A percentile compares a stretch with the other conserved stretches of the same genome.
These are phyloP conservation scores for Galeruca laticollis DNA, from an alignment of 2,888 invertebrate genomes.

Conservation along the genomic window DNA sequence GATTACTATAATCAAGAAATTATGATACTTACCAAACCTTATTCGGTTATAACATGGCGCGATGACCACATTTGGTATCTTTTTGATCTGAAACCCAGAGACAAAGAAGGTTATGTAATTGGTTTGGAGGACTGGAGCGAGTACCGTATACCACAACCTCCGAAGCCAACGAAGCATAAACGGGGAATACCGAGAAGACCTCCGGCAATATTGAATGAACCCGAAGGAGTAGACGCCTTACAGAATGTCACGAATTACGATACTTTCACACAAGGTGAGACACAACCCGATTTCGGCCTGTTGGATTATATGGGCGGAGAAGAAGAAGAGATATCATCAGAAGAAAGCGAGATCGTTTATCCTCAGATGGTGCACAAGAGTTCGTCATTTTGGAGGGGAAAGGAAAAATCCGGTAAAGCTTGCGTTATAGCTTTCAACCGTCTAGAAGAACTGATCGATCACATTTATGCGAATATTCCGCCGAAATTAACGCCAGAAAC, in stretches of 20 bases:
- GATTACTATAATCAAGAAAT: conserved; percentile 47
- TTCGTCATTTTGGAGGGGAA: conserved; percentile 56
- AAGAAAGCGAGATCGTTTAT: conserved; percentile 27
- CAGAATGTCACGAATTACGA: conserved; percentile 27
- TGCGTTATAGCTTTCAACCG: conserved; percentile 60
- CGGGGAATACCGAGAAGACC: conserved; percentile 24
- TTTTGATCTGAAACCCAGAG: conserved; percentile 63
- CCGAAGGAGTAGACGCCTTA: conserved; percentile 20
- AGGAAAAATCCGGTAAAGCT: conserved; percentile 59
- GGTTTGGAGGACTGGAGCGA: conserved; percentile 61
- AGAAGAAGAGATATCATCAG: conserved; percentile 23
- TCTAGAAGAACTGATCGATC: conserved; percentile 56
- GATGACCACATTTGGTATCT: conserved; percentile 58
- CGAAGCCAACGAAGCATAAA: conserved; percentile 5
- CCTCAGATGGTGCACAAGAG: conserved; percentile 45
- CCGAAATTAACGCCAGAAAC: conserved; percentile 54
- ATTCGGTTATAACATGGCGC: conserved; percentile 61
- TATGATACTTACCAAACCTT: conserved; percentile 56
- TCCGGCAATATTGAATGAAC: neutral
- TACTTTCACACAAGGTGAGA: conserved; percentile 28
- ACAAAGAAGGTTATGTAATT: conserved; percentile 57
- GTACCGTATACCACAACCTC: conserved; percentile 34
- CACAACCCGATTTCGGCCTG: conserved; percentile 15
- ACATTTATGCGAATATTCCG: conserved; percentile 61
- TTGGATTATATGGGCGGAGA: conserved; percentile 11